phyloP scores from a whole-genome alignment of 2,888 invertebrate species.

The Dynastes grantii region DNA sequence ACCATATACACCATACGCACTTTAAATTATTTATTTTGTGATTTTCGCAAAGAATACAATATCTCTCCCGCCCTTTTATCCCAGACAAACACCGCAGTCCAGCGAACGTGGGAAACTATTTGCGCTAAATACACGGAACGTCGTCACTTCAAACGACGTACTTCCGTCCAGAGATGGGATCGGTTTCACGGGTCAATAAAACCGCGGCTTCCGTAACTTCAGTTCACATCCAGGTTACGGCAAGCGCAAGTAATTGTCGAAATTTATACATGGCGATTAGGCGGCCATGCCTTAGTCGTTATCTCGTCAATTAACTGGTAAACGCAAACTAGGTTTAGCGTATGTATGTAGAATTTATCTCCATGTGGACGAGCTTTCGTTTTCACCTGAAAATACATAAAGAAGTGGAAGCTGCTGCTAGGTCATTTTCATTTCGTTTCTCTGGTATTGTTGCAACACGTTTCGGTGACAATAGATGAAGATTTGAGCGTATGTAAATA shows the following conservation, averaged over 20 bases:
- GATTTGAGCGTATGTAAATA: too few relatives aligned
- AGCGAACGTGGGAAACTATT: slow-evolving; percentile 27
- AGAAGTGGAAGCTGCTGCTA: too few relatives aligned
- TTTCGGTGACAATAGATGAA: too few relatives aligned
- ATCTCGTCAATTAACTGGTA: slow-evolving; percentile 17
- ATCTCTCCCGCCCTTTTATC: not conserved
- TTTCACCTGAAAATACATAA: not conserved
- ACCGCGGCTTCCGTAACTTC: slow-evolving; percentile 40
- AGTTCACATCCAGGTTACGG: slow-evolving; percentile 34
- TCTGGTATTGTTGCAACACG: too few relatives aligned
- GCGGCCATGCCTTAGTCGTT: slow-evolving; percentile 13
- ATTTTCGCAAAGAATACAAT: slow-evolving; percentile 18
- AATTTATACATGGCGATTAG: slow-evolving; percentile 16
- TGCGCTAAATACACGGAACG: slow-evolving; percentile 33
- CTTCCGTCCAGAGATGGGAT: slow-evolving; percentile 39
- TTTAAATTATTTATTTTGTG: not conserved
- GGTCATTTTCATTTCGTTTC: too few relatives aligned
- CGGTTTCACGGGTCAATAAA: slow-evolving; percentile 41
- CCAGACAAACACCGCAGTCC: slow-evolving; percentile 21
- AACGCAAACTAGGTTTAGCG: slow-evolving; percentile 1
- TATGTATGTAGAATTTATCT: not conserved
- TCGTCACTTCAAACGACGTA: slow-evolving; percentile 34
- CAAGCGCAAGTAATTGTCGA: slow-evolving; percentile 17
- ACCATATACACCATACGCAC: not conserved
- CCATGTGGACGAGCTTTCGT: not conserved